Base-by-base conservation (phyloP, 1,140 invertebrate genomes). In the Triops longicaudatus region DNA sequence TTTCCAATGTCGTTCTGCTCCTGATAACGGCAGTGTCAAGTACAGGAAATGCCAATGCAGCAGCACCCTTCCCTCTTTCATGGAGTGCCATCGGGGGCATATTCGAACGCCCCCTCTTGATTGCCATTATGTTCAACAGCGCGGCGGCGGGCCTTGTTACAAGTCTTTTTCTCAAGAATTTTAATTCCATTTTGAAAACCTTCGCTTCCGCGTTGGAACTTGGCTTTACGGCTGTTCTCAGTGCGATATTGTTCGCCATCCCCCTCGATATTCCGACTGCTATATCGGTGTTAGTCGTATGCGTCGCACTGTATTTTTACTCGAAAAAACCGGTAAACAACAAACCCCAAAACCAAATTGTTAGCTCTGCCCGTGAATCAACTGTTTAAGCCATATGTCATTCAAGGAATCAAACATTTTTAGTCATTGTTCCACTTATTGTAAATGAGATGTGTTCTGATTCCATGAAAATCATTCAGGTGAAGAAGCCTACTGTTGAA, bases 111-210 rank as follows among this genome's bases (percentile, higher is more conserved):
- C 87, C 22, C 89, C 90, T 83, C 84, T 92, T 96, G 0, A 82
- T 96, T 28, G 83, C 92, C 14, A 93, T 97, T 26, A 92, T 96
- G 81, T 81, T 95, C 0, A 98, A 98, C 82, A 97, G 94, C 86
- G 92, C 95, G 1, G 88, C 91, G 1, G 91, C 96, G 76, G 96
- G 96, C 27, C 95, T 98, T 80, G 91, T 96, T 1, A 98, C 96
- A 0, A 96, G 94, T 83, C 93, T 98, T 82, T 98, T 98, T 82
- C 86, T 98, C 1, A 93, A 94, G 82, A 93, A 91, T 79, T 87
- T 98, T 76, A 98, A 98, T 85, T 98, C 96, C 10, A 98, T 98
- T 81, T 85, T 98, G 71, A 98, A 98, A 86, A 97, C 94, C 10
- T 98, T 98, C 86, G 96, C 96, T 1, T 95, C 94, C 86, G 95